Evolutionary conservation across 2,888 invertebrate species (phyloP), one percentile per base, ranked within the genome.

Genomic region (Idaea biselata): DNA sequence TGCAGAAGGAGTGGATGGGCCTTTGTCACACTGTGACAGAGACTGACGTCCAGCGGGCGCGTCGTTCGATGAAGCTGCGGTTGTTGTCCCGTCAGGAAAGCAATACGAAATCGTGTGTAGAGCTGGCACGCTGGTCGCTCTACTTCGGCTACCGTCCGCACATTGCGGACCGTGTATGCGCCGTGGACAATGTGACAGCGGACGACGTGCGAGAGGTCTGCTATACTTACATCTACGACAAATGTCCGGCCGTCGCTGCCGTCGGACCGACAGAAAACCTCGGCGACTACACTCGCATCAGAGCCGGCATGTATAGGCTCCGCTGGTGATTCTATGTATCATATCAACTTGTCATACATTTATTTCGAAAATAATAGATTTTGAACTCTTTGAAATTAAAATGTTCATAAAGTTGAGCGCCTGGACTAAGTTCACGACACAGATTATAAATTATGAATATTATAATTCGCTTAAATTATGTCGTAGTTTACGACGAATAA

Each of bases 51-150:
- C 95, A 96, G 62, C 94, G 99, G 55, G 99, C 98, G 5, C 98
- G 98, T 86, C 96, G 97, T 76, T 94, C 97, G 55, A 86, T 99
- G 60, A 97, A 97, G 83, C 97, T 98, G 0, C 98, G 98, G 83
- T 95, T 99, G 93, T 92, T 99, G 54, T 93, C 98, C 59, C 96
- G 97, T 85, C 93, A 97, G 69, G 98, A 99, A 83, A 98, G 91
- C 17, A 96, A 97, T 0, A 97, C 97, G 0, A 97, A 97, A 1
- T 95, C 98, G 62, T 99, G 99, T 82, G 97, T 98, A 88, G 99
- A 99, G 81, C 97, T 99, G 76, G 99, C 99, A 16, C 95, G 97
- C 66, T 98, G 99, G 93, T 95, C 99, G 89, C 93, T 99, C 72
- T 98, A 97, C 91, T 97, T 97, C 77, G 97, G 97, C 31, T 94